Conservation (phyloP, 2,888 invertebrate species). For the Hypomecis punctinalis region DNA sequence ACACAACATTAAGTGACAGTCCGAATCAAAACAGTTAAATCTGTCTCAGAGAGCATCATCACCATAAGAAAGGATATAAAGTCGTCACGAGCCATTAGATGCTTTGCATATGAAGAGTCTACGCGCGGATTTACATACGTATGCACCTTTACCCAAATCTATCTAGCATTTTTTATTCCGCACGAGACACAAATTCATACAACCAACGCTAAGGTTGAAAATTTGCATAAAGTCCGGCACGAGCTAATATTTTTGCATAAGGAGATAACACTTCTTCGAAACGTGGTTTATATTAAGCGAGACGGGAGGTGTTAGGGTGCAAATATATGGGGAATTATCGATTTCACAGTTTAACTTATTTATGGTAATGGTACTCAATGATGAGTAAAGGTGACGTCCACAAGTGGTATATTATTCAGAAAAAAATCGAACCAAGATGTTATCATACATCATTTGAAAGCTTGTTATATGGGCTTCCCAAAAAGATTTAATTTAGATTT, state of each 20-base stretch:
- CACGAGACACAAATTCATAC: conserved; percentile 74
- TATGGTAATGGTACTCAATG: conserved; percentile 43
- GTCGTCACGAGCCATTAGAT: conserved; percentile 66
- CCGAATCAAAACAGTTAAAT: conserved; percentile 40
- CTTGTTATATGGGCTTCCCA: too few species aligned
- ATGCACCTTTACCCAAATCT: conserved; percentile 69
- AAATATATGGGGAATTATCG: conserved; percentile 53
- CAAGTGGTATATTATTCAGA: too few species aligned
- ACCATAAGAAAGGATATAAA: conserved; percentile 67
- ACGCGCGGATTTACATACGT: conserved; percentile 82
- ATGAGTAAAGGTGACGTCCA: too few species aligned
- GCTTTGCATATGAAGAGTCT: conserved; percentile 82
- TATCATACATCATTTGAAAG: too few species aligned
- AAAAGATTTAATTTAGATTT: too few species aligned
- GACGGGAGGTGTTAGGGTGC: conserved; percentile 54
- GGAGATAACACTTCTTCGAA: conserved; percentile 77
- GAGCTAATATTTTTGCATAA: conserved; percentile 83
- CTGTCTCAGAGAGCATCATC: conserved; percentile 46
- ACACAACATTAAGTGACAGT: conserved; percentile 13
- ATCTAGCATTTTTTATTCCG: conserved; percentile 71
- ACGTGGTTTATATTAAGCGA: conserved; percentile 60
- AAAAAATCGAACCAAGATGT: too few species aligned
- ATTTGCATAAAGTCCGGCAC: conserved; percentile 83
- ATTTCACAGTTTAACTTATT: conserved; percentile 55
- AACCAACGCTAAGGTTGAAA: conserved; percentile 64